Evolutionary conservation across 2,797 vertebrate species (phyloP).

Genomic region (Cottoperca gobio): DNA sequence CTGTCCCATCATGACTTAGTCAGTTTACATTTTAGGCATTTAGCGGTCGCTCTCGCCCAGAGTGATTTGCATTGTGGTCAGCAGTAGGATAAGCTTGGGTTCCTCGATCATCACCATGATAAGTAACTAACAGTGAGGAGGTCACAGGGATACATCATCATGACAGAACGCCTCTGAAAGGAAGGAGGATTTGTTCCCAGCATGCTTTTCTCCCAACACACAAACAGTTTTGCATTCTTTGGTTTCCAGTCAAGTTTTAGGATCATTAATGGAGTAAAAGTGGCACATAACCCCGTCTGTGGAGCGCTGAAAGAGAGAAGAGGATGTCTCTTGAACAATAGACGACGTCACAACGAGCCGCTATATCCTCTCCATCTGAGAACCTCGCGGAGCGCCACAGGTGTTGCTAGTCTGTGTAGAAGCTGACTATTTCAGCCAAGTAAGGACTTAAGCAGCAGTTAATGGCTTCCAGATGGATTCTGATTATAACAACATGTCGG

Average conservation of each 20-base stretch:
- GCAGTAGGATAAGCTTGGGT: neutral
- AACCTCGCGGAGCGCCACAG: neutral
- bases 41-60: neutral
- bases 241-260: no score
- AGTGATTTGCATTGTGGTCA: slow-evolving; percentile 12
- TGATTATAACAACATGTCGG: slow-evolving; percentile 49
- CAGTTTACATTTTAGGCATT: slow-evolving; percentile 41
- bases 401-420: slow-evolving; percentile 22
- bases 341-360: neutral
- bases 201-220: no score
- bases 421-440: slow-evolving; percentile 10
- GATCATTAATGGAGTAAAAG: no score
- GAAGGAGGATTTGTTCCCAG: no score
- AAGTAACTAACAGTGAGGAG: neutral
- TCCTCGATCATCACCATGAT: neutral
- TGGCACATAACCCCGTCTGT: no score
- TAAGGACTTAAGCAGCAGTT: neutral
- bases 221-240: no score
- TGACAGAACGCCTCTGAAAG: neutral
- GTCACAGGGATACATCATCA: slow-evolving; percentile 5
- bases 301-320: no score
- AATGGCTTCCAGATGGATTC: slow-evolving; percentile 60
- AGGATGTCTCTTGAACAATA: no score
- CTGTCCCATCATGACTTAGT: slow-evolving; percentile 10
- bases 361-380: neutral